Percentiles rank a stretch among this genome's conserved stretches.
Evolutionary conservation across 2,797 vertebrate genomes (phyloP).

Genomic region (Heteromormyrus szaboi): DNA sequence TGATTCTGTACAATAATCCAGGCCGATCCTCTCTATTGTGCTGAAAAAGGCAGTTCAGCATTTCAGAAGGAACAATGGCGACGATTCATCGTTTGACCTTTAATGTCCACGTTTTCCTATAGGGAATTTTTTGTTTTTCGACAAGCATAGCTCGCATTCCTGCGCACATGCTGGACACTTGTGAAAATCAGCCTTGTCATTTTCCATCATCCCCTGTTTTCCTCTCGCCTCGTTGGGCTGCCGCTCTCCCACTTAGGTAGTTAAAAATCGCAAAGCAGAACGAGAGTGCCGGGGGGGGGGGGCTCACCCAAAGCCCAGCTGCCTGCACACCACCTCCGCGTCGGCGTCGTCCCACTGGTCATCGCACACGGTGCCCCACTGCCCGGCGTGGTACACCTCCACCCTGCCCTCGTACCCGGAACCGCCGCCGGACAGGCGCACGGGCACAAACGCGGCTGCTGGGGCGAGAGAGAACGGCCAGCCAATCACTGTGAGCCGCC

Average conservation of each 20-base stretch:
- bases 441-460: constrained; percentile 47
- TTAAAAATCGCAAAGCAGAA: not conserved
- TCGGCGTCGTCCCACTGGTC: constrained; percentile 93
- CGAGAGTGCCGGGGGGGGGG: not conserved
- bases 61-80: constrained; percentile 50
- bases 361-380: constrained; percentile 92
- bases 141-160: constrained; percentile 37
- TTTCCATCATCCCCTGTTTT: constrained; percentile 8
- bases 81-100: constrained; percentile 54
- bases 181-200: not conserved
- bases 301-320: constrained; percentile 83
- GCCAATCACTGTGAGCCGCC: constrained; percentile 6
- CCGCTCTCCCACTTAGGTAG: not conserved
- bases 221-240: not conserved
- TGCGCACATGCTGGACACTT: constrained; percentile 19
- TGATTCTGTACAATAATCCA: not conserved
- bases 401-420: constrained; percentile 74
- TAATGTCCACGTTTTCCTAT: constrained; percentile 50
- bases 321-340: constrained; percentile 91
- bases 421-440: constrained; percentile 74
- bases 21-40: not conserved
- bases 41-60: constrained; percentile 2
- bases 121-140: constrained; percentile 35
- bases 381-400: constrained; percentile 80
- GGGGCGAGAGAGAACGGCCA: not conserved